Percentiles rank a stretch among this genome's conserved stretches.
These are phyloP conservation scores for Trichosurus vulpecula DNA, from an alignment of 2,797 vertebrate species.

Conservation along the genomic window DNA sequence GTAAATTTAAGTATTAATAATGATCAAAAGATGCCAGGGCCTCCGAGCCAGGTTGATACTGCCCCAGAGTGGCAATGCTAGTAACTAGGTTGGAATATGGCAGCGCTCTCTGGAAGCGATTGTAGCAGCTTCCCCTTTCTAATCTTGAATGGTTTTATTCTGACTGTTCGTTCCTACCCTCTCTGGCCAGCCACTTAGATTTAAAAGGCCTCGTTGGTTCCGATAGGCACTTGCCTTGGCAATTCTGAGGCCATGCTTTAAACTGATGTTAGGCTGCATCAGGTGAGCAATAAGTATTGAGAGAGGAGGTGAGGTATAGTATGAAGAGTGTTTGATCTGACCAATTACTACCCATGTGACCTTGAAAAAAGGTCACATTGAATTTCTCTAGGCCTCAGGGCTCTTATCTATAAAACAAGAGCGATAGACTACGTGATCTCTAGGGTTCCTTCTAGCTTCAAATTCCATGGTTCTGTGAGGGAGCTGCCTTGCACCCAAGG, in stretches of 20 bases:
- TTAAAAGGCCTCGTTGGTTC: neutral
- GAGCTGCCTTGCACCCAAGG: neutral
- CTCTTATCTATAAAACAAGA: neutral
- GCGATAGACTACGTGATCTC: neutral
- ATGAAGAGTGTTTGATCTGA: neutral
- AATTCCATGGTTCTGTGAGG: neutral
- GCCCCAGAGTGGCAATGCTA: neutral
- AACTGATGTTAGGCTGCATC: neutral
- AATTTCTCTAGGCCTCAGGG: neutral
- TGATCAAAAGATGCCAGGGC: neutral
- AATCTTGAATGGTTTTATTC: neutral
- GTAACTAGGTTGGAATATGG: neutral
- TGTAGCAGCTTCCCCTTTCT: neutral
- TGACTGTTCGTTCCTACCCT: neutral
- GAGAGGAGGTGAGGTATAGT: neutral
- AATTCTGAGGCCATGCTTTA: neutral
- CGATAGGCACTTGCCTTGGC: neutral
- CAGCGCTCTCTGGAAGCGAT: neutral
- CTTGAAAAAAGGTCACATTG: neutral
- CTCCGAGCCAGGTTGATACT: neutral
- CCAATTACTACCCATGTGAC: neutral
- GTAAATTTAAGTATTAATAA: neutral
- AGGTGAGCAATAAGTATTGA: neutral
- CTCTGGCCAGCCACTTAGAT: neutral
- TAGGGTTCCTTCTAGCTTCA: neutral